These are phyloP conservation scores for Apodemia zela DNA, from an alignment of 2,888 invertebrate genomes.

Conservation along the genomic window DNA sequence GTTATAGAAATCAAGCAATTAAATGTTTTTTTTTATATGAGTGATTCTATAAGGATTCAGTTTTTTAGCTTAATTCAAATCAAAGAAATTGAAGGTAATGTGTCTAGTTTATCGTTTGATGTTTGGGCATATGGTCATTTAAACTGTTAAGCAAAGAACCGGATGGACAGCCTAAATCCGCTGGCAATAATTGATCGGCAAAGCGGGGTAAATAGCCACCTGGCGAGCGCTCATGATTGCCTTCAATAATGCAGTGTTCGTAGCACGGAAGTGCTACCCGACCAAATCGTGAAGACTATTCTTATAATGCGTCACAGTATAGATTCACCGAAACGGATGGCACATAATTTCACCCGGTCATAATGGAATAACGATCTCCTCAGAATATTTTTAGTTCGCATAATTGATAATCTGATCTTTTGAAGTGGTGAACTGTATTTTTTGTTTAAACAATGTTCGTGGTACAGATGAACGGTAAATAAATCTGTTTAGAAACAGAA, in stretches of 20 bases:
- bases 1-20: too few species aligned
- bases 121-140: not conserved
- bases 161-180: slow-evolving; percentile 27
- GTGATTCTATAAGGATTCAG: too few species aligned
- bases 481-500: too few species aligned
- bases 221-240: slow-evolving; percentile 56
- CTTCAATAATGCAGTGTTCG: slow-evolving; percentile 65
- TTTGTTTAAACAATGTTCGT: too few species aligned
- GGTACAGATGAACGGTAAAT: too few species aligned
- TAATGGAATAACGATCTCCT: not conserved
- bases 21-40: too few species aligned
- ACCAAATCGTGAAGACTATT: slow-evolving; percentile 25
- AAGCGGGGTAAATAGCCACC: slow-evolving; percentile 58
- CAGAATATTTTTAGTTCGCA: not conserved
- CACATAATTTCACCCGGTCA: not conserved
- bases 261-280: slow-evolving; percentile 33
- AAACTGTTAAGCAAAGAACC: not conserved
- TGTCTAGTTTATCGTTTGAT: too few species aligned
- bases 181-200: slow-evolving; percentile 65
- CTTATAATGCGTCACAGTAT: slow-evolving; percentile 16
- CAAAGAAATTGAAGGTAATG: not conserved
- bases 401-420: not conserved
- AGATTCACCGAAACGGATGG: not conserved
- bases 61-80: too few species aligned
- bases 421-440: too few species aligned